Evolutionary conservation across 2,113 vertebrate species (phyloP).

Genomic region (Amia ocellicauda): DNA sequence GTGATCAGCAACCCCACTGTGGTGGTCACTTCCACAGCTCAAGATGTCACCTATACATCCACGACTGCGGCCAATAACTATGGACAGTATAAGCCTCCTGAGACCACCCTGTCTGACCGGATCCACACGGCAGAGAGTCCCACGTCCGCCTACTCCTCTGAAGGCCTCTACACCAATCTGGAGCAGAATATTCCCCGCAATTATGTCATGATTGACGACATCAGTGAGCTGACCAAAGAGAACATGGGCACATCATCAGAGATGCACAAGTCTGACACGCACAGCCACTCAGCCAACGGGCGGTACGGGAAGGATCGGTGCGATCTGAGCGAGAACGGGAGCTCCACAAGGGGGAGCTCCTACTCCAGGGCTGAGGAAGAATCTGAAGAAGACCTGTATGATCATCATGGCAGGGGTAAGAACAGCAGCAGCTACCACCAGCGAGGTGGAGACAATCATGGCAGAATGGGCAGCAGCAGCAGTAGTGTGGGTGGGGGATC

Average conservation of each 20-base stretch:
- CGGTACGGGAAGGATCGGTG: conserved; percentile 71
- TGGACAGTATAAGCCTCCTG: conserved; percentile 72
- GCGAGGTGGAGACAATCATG: conserved; percentile 76
- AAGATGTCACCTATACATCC: conserved; percentile 70
- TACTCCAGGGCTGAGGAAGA: conserved; percentile 89
- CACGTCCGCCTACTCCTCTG: conserved; percentile 74
- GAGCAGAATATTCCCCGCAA: conserved; percentile 96
- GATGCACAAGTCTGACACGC: conserved; percentile 71
- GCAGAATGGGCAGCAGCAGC: conserved; percentile 63
- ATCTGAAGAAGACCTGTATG: conserved; percentile 91
- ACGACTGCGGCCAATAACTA: conserved; percentile 67
- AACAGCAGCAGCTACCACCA: conserved; percentile 62
- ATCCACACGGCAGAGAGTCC: conserved; percentile 69
- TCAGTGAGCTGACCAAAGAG: conserved; percentile 95
- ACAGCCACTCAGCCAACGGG: conserved; percentile 54
- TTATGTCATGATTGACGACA: conserved; percentile 98
- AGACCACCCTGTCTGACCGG: conserved; percentile 70
- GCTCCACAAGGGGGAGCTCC: conserved; percentile 66
- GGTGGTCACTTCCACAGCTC: conserved; percentile 74
- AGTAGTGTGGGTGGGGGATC: conserved; percentile 62
- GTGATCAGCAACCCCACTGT: conserved; percentile 75
- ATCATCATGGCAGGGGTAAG: conserved; percentile 80
- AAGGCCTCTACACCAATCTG: conserved; percentile 85
- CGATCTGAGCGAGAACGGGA: conserved; percentile 61
- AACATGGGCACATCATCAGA: conserved; percentile 67